Evolutionary conservation across 2,797 vertebrate genomes (phyloP).

Genomic region (Eulemur albifrons): DNA sequence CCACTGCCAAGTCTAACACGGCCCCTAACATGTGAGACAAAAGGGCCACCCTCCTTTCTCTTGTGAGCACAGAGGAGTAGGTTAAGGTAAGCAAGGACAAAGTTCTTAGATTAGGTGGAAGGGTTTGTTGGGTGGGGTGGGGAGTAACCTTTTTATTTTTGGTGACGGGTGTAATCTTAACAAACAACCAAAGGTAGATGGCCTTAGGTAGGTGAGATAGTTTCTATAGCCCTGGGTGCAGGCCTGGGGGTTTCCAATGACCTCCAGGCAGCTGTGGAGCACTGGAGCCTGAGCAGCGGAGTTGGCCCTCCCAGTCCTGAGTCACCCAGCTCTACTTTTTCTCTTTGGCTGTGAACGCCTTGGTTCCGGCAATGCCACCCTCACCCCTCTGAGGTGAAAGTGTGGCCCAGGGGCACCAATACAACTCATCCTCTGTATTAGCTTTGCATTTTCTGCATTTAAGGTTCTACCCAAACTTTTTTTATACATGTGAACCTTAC

Average conservation of each 20-base stretch:
- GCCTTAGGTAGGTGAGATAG: background rate
- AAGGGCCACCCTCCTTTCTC: background rate
- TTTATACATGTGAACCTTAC: background rate
- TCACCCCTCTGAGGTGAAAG: background rate
- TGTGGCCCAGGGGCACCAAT: background rate
- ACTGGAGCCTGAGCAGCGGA: background rate
- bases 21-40: background rate
- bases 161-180: background rate
- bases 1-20: background rate
- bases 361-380: background rate
- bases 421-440: background rate
- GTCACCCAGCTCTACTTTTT: background rate
- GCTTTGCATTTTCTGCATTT: background rate
- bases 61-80: background rate
- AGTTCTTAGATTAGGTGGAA: background rate
- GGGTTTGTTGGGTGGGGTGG: background rate
- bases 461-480: background rate
- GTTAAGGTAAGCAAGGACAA: background rate
- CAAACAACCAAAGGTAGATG: background rate
- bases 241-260: background rate
- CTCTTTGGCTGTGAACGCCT: background rate
- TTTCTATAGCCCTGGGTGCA: background rate
- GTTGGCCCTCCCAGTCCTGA: fast-evolving
- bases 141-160: background rate
- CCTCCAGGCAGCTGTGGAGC: background rate